Evolutionary conservation across 2,113 vertebrate genomes (phyloP).

Genomic region (Nettapus auritus): DNA sequence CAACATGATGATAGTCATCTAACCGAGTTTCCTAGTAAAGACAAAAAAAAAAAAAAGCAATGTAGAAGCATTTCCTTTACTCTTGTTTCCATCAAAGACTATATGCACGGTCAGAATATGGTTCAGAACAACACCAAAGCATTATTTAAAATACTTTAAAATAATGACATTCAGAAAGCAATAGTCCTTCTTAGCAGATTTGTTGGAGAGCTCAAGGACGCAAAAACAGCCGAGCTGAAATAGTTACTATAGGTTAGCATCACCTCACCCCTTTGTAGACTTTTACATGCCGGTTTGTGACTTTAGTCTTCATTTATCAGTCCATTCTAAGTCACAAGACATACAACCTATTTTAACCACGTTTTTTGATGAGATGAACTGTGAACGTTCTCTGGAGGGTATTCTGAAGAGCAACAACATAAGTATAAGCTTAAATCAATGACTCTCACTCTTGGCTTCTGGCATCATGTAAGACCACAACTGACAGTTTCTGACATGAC

Average conservation of each 20-base stretch:
- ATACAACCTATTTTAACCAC: background rate
- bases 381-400: background rate
- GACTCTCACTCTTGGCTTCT: background rate
- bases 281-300: background rate
- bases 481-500: background rate
- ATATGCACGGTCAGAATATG: background rate
- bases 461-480: background rate
- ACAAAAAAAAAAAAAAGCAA: background rate
- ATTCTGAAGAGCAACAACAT: rapidly evolving
- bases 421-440: background rate
- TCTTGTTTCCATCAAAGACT: background rate
- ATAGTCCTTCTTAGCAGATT: background rate
- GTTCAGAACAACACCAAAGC: background rate
- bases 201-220: background rate
- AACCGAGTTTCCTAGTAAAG: constrained; percentile 82
- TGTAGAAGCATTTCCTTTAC: background rate
- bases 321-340: background rate
- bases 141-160: background rate
- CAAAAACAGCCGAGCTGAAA: background rate
- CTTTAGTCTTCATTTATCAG: background rate
- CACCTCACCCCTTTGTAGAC: background rate
- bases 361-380: background rate
- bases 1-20: constrained; percentile 88
- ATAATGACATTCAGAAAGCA: background rate
- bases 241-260: background rate